A percentile compares a stretch with the other conserved stretches of the same genome.
Conservation (phyloP, 2,888 invertebrate genomes). For the Drosophila pseudotalamancana region DNA sequence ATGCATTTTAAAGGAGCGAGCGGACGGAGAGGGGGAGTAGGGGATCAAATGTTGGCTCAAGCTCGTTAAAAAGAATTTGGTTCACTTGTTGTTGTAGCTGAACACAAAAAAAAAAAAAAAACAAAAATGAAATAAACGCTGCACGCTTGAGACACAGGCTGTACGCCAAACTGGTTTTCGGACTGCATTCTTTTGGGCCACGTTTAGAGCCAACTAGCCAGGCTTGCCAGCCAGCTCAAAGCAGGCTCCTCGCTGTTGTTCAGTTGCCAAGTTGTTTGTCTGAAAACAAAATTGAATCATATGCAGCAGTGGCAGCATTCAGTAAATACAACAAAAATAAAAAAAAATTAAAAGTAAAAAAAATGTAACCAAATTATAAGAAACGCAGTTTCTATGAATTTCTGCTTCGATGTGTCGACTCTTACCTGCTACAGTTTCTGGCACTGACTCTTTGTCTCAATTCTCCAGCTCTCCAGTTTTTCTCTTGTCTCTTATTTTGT, state of each 20-base stretch:
- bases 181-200: conserved; percentile 78
- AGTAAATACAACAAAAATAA: conserved; percentile 1
- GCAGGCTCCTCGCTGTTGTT: conserved; percentile 51
- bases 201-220: conserved; percentile 63
- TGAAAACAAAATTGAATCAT: conserved; percentile 74
- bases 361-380: background rate
- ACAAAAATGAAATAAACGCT: conserved; percentile 20
- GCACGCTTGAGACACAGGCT: conserved; percentile 68
- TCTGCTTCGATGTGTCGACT: conserved; percentile 29
- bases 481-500: background rate
- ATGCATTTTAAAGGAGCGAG: background rate
- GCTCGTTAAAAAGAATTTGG: conserved; percentile 81
- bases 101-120: conserved; percentile 5
- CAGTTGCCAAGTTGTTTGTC: conserved; percentile 60
- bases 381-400: conserved; percentile 46
- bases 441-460: conserved; percentile 28
- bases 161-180: conserved; percentile 73
- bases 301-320: conserved; percentile 54
- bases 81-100: conserved; percentile 69
- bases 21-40: conserved; percentile 9
- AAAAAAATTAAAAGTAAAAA: background rate
- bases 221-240: conserved; percentile 27
- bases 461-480: conserved; percentile 24
- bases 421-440: conserved; percentile 49
- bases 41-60: conserved; percentile 78